phyloP scores from a whole-genome alignment of 2,797 vertebrate species.

The Orientallactaga sibirica region DNA sequence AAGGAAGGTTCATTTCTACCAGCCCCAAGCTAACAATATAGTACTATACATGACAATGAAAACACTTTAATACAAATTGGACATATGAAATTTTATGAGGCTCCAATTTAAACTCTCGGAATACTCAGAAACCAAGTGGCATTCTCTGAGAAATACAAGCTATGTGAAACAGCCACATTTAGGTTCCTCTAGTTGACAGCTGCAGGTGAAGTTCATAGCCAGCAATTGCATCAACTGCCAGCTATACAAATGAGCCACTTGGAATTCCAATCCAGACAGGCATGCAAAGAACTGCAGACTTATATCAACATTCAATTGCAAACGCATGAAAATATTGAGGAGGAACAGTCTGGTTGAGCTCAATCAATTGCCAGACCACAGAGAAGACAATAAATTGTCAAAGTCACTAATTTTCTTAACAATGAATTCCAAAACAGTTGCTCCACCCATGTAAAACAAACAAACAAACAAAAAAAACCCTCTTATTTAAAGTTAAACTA shows the following conservation, averaged over 20 bases:
- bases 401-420: not conserved
- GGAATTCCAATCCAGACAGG: not conserved
- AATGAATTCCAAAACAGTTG: not conserved
- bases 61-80: not conserved
- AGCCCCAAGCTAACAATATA: conserved; percentile 7
- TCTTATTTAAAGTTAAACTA: not conserved
- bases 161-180: not conserved
- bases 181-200: not conserved
- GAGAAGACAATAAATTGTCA: not conserved
- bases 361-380: not conserved
- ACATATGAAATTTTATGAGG: not conserved
- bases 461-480: not conserved
- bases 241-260: not conserved
- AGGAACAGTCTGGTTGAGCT: not conserved
- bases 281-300: not conserved
- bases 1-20: not conserved
- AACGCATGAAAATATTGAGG: not conserved
- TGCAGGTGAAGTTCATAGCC: not conserved
- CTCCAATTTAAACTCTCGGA: not conserved
- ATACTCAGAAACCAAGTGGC: not conserved
- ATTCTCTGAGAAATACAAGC: not conserved
- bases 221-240: not conserved
- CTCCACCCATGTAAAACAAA: not conserved
- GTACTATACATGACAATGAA: not conserved
- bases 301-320: not conserved